These are phyloP conservation scores for Ophioninae sp. DNA, from an alignment of 2,888 invertebrate species.

Conservation along the genomic window DNA sequence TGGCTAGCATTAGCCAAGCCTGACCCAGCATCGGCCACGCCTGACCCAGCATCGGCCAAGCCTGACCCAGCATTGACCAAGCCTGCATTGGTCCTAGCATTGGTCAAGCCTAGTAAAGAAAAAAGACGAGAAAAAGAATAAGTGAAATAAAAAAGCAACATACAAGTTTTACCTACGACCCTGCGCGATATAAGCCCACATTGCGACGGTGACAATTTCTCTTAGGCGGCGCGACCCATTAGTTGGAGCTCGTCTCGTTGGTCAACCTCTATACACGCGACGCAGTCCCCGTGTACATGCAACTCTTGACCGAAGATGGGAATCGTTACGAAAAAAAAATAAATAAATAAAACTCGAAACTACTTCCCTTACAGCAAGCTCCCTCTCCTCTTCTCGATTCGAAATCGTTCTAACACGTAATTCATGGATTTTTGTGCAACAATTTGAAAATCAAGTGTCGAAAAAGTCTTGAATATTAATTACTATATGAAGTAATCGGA, in stretches of 20 bases:
- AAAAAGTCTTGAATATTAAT: slow-evolving; percentile 5
- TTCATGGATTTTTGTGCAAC: slow-evolving; percentile 22
- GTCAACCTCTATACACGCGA: slow-evolving; percentile 10
- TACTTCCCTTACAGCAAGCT: background rate
- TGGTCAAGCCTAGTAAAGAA: background rate
- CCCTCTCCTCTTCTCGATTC: background rate
- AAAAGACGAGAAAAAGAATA: slow-evolving; percentile 26
- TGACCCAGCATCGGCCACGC: too few species aligned
- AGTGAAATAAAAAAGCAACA: background rate
- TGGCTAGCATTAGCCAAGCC: too few species aligned
- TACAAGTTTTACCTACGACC: slow-evolving; percentile 26
- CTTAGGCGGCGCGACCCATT: slow-evolving; percentile 29
- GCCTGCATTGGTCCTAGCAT: too few species aligned
- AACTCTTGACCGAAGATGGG: slow-evolving; percentile 21
- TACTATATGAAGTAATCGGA: slow-evolving; percentile 9
- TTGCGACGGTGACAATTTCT: slow-evolving; percentile 44
- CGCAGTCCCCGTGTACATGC: slow-evolving; percentile 19
- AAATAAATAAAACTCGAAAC: background rate
- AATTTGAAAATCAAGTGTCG: slow-evolving; percentile 2
- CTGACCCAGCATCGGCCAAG: too few species aligned
- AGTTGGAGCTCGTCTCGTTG: slow-evolving; percentile 25
- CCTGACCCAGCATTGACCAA: too few species aligned
- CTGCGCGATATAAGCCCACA: slow-evolving; percentile 50
- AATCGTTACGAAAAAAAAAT: background rate
- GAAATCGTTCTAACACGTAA: slow-evolving; percentile 27